phyloP scores from a whole-genome alignment of 2,888 invertebrate genomes.

The Diaphora mendica region DNA sequence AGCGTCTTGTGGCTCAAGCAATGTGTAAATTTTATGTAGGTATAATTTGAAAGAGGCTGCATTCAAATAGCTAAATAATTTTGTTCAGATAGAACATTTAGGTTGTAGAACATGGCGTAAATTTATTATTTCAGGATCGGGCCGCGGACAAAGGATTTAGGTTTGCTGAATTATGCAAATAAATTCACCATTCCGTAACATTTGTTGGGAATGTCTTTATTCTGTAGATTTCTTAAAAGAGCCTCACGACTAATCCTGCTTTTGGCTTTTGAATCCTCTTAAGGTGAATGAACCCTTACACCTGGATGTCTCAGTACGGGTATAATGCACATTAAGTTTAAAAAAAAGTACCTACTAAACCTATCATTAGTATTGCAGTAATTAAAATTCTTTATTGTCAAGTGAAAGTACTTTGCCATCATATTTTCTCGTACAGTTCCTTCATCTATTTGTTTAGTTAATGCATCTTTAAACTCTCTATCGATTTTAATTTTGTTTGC shows the following conservation, averaged over 20 bases:
- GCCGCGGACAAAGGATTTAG: slow-evolving; percentile 84
- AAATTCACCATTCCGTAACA: slow-evolving; percentile 86
- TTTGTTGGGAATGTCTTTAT: slow-evolving; percentile 85
- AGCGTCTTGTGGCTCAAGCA: slow-evolving; percentile 52
- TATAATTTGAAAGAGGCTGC: slow-evolving; percentile 62
- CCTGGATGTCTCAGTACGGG: slow-evolving; percentile 56
- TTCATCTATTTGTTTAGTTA: no score
- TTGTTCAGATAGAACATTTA: slow-evolving; percentile 77
- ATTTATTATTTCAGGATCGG: slow-evolving; percentile 83
- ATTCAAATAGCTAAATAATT: slow-evolving; percentile 80
- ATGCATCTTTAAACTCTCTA: no score
- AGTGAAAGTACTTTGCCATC: no score
- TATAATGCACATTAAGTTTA: slow-evolving; percentile 50
- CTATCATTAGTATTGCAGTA: no score
- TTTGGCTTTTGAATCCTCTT: slow-evolving; percentile 75
- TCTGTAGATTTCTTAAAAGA: slow-evolving; percentile 82
- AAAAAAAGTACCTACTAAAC: no score
- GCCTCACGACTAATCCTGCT: slow-evolving; percentile 76
- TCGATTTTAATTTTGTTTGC: no score
- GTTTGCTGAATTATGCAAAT: slow-evolving; percentile 85
- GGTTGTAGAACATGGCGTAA: slow-evolving; percentile 81
- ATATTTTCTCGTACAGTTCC: no score
- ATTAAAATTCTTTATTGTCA: no score
- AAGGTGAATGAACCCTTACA: slow-evolving; percentile 65
- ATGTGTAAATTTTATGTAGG: slow-evolving; percentile 52